Conservation (phyloP, 2,113 vertebrate genomes). For the Protobothrops flavoviridis region DNA sequence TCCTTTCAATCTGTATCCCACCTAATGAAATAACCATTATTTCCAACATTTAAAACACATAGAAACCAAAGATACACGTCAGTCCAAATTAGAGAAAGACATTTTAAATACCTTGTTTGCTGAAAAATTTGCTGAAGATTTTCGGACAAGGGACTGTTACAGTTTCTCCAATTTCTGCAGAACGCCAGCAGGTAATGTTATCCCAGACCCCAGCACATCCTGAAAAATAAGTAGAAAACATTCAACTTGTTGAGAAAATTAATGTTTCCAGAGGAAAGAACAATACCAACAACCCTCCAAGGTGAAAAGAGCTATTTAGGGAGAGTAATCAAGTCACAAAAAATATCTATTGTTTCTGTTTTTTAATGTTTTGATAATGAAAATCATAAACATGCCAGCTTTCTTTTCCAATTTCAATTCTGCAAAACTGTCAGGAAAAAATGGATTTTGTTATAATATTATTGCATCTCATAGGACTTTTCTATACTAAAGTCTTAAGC, state of each 20-base stretch:
- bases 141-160: conserved; percentile 78
- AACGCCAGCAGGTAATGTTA: conserved; percentile 80
- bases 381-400: too few relatives aligned
- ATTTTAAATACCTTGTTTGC: conserved; percentile 70
- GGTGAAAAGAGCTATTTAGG: too few relatives aligned
- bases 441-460: too few relatives aligned
- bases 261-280: background rate
- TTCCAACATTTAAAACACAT: background rate
- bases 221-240: conserved; percentile 37
- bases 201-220: conserved; percentile 80
- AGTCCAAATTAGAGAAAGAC: background rate
- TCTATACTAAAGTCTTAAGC: too few relatives aligned
- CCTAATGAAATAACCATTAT: background rate
- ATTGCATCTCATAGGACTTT: too few relatives aligned
- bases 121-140: conserved; percentile 68
- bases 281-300: background rate
- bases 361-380: too few relatives aligned
- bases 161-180: conserved; percentile 75
- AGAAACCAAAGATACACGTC: background rate
- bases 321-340: too few relatives aligned
- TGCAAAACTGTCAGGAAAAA: too few relatives aligned
- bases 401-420: too few relatives aligned
- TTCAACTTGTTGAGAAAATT: background rate
- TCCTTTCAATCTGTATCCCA: background rate
- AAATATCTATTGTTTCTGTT: too few relatives aligned